These are phyloP conservation scores for Lochmaea crataegi DNA, from an alignment of 2,888 invertebrate species.

Conservation along the genomic window DNA sequence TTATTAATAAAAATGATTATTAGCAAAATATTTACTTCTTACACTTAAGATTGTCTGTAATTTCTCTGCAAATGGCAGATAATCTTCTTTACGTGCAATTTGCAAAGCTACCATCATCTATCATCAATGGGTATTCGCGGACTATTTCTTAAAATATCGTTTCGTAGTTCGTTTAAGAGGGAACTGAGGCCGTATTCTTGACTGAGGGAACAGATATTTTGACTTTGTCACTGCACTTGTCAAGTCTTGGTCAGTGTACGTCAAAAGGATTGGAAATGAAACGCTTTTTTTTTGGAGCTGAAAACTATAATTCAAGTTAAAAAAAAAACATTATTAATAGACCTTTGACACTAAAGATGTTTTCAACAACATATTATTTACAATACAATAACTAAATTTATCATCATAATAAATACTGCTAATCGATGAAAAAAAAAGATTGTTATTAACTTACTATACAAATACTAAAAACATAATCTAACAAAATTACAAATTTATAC, in stretches of 20 bases:
- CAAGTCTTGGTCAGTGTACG: too few species aligned
- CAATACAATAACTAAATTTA: constrained; percentile 50
- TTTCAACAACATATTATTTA: constrained; percentile 53
- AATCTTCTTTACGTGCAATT: too few species aligned
- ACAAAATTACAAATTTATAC: constrained; percentile 47
- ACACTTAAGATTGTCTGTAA: too few species aligned
- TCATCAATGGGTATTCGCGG: too few species aligned
- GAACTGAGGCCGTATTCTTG: too few species aligned
- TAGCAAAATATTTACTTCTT: too few species aligned
- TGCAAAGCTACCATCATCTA: too few species aligned
- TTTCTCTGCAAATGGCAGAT: too few species aligned
- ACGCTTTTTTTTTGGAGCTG: constrained; percentile 35
- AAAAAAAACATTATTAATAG: constrained; percentile 53
- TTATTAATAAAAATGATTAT: neutral
- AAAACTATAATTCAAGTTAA: constrained; percentile 54
- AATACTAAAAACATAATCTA: constrained; percentile 42
- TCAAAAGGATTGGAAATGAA: neutral
- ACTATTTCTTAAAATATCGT: too few species aligned
- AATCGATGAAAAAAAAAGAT: constrained; percentile 39
- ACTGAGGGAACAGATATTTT: too few species aligned
- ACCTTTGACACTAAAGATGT: constrained; percentile 52
- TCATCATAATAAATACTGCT: constrained; percentile 51
- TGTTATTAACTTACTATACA: constrained; percentile 43
- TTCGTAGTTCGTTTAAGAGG: too few species aligned
- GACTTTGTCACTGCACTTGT: too few species aligned